Evolutionary conservation across 2,888 invertebrate genomes (phyloP).

Genomic region (Piscicola geometra): DNA sequence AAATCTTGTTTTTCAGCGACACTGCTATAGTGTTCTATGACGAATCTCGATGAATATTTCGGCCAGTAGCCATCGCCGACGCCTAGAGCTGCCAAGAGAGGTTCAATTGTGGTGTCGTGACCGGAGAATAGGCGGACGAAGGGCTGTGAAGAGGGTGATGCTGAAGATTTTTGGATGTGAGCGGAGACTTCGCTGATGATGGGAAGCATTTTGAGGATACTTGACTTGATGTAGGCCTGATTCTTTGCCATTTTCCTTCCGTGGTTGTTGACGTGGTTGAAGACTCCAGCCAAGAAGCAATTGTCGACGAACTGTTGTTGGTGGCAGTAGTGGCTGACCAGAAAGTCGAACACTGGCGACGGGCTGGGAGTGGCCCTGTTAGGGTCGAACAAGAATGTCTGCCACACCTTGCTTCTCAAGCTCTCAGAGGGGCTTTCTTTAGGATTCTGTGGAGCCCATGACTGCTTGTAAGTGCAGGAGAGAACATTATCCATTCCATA

Average conservation of each 20-base stretch:
- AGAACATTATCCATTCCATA: slow-evolving; percentile 59
- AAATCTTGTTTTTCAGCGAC: slow-evolving; percentile 55
- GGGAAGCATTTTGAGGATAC: slow-evolving; percentile 65
- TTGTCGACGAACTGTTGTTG: slow-evolving; percentile 65
- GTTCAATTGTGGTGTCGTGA: slow-evolving; percentile 83
- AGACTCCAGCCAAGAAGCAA: slow-evolving; percentile 44
- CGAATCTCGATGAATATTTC: slow-evolving; percentile 78
- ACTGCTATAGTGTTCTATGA: slow-evolving; percentile 74
- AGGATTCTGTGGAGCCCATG: slow-evolving; percentile 15
- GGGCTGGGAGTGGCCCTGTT: slow-evolving; percentile 61
- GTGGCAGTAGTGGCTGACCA: slow-evolving; percentile 80
- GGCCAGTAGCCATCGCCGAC: slow-evolving; percentile 64
- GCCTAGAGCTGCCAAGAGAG: slow-evolving; percentile 75
- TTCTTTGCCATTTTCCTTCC: slow-evolving; percentile 23
- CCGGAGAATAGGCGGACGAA: slow-evolving; percentile 74
- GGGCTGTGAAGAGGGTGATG: background rate
- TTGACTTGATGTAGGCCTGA: background rate
- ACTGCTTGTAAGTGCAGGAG: slow-evolving; percentile 37
- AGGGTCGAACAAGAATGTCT: slow-evolving; percentile 70
- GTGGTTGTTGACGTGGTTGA: slow-evolving; percentile 46
- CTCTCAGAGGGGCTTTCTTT: background rate
- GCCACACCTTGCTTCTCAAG: slow-evolving; percentile 62
- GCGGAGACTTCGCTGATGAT: slow-evolving; percentile 71
- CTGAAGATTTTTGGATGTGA: background rate
- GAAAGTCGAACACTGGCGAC: slow-evolving; percentile 71